Evolutionary conservation across 1,140 invertebrate species (phyloP).

Genomic region (Anoplophora glabripennis): DNA sequence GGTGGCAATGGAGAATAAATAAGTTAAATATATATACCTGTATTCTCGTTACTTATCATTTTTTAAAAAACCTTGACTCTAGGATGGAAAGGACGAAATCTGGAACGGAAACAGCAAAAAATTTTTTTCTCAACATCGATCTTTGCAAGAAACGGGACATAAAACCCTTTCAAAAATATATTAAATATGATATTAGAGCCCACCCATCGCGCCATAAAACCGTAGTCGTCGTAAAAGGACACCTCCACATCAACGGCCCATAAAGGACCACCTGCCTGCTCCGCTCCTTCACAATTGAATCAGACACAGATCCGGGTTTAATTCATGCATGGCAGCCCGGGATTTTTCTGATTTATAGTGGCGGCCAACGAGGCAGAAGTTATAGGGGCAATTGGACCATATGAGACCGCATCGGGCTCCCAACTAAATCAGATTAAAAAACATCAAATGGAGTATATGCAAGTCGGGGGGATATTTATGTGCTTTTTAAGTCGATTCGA

Average conservation of each 20-base stretch:
- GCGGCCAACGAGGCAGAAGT: slow-evolving; percentile 14
- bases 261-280: background rate
- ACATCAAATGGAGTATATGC: slow-evolving; percentile 16
- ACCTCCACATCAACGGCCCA: background rate
- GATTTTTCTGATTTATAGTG: slow-evolving; percentile 9
- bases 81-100: no score
- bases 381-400: slow-evolving; percentile 20
- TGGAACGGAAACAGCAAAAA: no score
- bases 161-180: no score
- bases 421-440: slow-evolving; percentile 18
- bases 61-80: no score
- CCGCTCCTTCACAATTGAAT: background rate
- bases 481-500: slow-evolving; percentile 6
- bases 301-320: background rate
- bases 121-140: no score
- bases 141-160: no score
- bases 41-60: no score
- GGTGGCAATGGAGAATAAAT: no score
- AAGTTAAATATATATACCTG: no score
- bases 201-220: background rate
- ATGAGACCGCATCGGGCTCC: slow-evolving; percentile 15
- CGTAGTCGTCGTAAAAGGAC: background rate
- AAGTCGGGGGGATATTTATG: slow-evolving; percentile 18
- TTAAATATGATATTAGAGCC: no score
- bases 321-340: background rate